A percentile compares a stretch with the other conserved stretches of the same genome.
Conservation (phyloP, 2,113 vertebrate genomes). For the Poeciliopsis retropinna region DNA sequence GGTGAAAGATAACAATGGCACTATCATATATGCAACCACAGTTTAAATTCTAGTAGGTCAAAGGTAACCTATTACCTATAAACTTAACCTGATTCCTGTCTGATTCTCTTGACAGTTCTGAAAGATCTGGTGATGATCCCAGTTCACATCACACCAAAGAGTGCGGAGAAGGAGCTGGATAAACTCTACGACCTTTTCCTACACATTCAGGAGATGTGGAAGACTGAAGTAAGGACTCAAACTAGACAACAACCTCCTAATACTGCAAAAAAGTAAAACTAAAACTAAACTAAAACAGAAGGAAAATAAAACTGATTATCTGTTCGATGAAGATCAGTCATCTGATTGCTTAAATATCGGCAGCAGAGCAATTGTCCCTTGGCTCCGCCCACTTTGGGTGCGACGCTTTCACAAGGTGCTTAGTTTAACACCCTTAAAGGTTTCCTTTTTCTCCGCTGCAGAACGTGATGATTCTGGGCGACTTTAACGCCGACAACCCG, state of each 20-base stretch:
- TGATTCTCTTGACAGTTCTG: conserved; percentile 55
- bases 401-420: too few species aligned
- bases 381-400: too few species aligned
- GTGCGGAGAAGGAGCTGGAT: conserved; percentile 78
- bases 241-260: too few species aligned
- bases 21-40: neutral
- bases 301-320: too few species aligned
- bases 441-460: conserved; percentile 4
- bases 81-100: neutral
- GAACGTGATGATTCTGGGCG: conserved; percentile 80
- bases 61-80: too few species aligned
- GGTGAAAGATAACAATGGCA: conserved; percentile 40
- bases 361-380: too few species aligned
- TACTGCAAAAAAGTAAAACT: too few species aligned
- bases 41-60: neutral
- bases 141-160: conserved; percentile 80
- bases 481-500: conserved; percentile 75
- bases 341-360: too few species aligned
- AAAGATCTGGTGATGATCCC: conserved; percentile 82
- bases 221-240: too few species aligned
- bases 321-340: too few species aligned
- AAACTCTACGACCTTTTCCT: conserved; percentile 78
- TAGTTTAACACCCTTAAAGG: too few species aligned
- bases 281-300: too few species aligned
- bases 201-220: conserved; percentile 14